Percentiles rank a stretch among this genome's conserved stretches.
phyloP scores from a whole-genome alignment of 2,888 invertebrate species.

The Griposia aprilina region DNA sequence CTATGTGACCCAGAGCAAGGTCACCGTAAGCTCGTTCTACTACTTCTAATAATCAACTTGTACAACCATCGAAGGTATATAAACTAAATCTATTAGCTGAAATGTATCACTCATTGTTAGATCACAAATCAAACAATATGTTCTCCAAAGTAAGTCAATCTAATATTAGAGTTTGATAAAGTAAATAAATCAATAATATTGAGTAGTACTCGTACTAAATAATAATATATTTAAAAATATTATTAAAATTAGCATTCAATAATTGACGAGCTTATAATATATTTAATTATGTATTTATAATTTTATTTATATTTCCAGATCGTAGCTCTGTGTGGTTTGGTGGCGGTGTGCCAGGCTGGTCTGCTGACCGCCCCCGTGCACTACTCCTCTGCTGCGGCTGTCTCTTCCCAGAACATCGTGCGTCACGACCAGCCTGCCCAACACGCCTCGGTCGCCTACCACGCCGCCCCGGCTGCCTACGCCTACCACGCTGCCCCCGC shows the following conservation, averaged over 20 bases:
- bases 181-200: too few species aligned
- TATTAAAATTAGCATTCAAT: neutral
- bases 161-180: too few species aligned
- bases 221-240: too few species aligned
- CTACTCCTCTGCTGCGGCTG: slow-evolving; percentile 76
- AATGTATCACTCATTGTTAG: slow-evolving; percentile 72
- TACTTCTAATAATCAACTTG: slow-evolving; percentile 39
- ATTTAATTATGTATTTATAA: too few species aligned
- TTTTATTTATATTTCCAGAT: slow-evolving; percentile 71
- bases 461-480: slow-evolving; percentile 37
- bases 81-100: slow-evolving; percentile 31
- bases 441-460: slow-evolving; percentile 44
- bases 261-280: too few species aligned
- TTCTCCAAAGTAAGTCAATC: slow-evolving; percentile 65
- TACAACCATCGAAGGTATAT: slow-evolving; percentile 57
- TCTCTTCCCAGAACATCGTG: slow-evolving; percentile 74
- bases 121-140: slow-evolving; percentile 73
- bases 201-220: too few species aligned
- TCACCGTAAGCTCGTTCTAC: slow-evolving; percentile 43
- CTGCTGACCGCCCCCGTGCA: slow-evolving; percentile 77
- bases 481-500: slow-evolving; percentile 57
- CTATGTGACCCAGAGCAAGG: slow-evolving; percentile 50
- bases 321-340: slow-evolving; percentile 75
- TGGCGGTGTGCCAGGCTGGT: slow-evolving; percentile 78
- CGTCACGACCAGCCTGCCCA: slow-evolving; percentile 75